phyloP scores from a whole-genome alignment of 2,888 invertebrate genomes.

The Drosophila ustulata region DNA sequence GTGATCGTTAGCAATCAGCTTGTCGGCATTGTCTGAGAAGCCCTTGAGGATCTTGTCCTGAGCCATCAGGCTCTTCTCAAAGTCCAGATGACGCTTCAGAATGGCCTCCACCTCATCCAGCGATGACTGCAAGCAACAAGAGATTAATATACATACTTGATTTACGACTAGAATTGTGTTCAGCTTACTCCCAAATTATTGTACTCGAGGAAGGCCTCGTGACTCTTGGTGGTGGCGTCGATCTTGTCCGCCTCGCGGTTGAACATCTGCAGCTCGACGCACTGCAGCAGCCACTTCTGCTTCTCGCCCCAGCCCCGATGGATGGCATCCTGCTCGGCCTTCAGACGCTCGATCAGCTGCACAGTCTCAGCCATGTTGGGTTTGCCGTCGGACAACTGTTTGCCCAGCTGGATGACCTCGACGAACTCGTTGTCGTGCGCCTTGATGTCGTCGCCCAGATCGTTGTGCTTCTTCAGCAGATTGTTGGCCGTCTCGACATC shows the following conservation, averaged over 20 bases:
- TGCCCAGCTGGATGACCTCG: slow-evolving; percentile 92
- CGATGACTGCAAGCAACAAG: slow-evolving; percentile 88
- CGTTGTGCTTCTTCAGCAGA: slow-evolving; percentile 95
- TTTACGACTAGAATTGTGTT: too few species aligned
- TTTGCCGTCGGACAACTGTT: slow-evolving; percentile 90
- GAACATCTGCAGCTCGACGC: slow-evolving; percentile 95
- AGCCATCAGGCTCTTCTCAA: slow-evolving; percentile 95
- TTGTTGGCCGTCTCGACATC: slow-evolving; percentile 97
- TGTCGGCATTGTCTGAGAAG: slow-evolving; percentile 93
- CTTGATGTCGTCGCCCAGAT: slow-evolving; percentile 95
- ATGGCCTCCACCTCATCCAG: slow-evolving; percentile 96
- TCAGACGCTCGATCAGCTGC: slow-evolving; percentile 90
- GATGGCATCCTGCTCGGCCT: slow-evolving; percentile 91
- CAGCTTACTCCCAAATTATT: slow-evolving; percentile 92
- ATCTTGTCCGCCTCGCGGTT: slow-evolving; percentile 98
- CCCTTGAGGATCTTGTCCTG: slow-evolving; percentile 96
- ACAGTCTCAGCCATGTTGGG: slow-evolving; percentile 91
- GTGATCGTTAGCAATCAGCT: slow-evolving; percentile 91
- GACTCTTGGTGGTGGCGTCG: slow-evolving; percentile 97
- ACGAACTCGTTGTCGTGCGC: slow-evolving; percentile 95
- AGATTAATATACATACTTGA: not conserved
- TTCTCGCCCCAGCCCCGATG: slow-evolving; percentile 93
- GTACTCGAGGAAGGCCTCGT: slow-evolving; percentile 96
- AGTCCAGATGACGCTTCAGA: slow-evolving; percentile 96
- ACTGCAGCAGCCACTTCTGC: slow-evolving; percentile 93